phyloP scores from a whole-genome alignment of 2,888 invertebrate genomes.

The Sphinx pinastri region DNA sequence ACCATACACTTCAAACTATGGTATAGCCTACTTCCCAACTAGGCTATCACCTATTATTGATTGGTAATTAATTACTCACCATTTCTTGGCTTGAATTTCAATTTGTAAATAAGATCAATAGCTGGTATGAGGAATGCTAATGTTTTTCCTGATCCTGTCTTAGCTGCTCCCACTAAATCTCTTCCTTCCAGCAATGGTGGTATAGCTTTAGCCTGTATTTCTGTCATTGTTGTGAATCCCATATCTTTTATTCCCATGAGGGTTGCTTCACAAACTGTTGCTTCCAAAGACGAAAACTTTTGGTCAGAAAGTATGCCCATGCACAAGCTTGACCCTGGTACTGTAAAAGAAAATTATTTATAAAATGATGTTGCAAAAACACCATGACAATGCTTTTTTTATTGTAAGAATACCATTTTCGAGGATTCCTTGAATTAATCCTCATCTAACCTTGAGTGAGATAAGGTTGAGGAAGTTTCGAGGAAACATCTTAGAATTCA shows the following conservation, averaged over 20 bases:
- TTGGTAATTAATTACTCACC: constrained; percentile 78
- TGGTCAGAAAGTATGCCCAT: constrained; percentile 85
- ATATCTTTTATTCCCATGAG: constrained; percentile 93
- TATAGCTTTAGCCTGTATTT: constrained; percentile 96
- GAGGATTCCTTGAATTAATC: no score
- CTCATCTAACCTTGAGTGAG: no score
- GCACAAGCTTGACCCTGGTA: constrained; percentile 86
- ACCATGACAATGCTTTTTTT: neutral
- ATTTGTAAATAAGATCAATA: constrained; percentile 95
- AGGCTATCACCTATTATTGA: neutral
- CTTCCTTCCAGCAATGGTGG: constrained; percentile 95
- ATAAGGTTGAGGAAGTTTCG: no score
- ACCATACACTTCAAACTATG: no score
- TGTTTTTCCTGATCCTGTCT: constrained; percentile 98
- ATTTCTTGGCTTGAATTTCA: constrained; percentile 96
- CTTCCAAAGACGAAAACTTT: constrained; percentile 84
- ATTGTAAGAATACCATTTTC: no score
- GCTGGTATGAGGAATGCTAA: constrained; percentile 97
- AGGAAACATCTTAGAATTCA: no score
- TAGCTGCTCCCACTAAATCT: constrained; percentile 97
- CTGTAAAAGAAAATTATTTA: constrained; percentile 60
- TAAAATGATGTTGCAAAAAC: neutral
- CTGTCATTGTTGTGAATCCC: constrained; percentile 97
- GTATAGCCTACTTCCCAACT: no score
- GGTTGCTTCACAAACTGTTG: constrained; percentile 91